Conservation (phyloP, 2,888 invertebrate genomes). For the Polymixis lichenea region DNA sequence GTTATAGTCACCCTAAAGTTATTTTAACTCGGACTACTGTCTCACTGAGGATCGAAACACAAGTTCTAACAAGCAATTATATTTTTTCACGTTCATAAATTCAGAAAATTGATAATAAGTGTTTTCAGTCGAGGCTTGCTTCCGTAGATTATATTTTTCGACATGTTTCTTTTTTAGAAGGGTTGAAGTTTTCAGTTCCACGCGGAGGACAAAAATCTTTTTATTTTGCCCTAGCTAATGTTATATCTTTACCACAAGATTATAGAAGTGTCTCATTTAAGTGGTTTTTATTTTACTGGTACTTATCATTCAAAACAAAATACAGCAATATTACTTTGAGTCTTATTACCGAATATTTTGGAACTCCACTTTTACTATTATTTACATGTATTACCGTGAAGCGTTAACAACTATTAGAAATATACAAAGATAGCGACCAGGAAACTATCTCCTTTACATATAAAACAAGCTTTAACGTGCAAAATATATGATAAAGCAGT, state of each 20-base stretch:
- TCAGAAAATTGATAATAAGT: conserved; percentile 14
- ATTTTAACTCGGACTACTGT: background rate
- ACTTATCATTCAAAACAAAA: background rate
- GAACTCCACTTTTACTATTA: background rate
- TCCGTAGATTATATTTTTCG: background rate
- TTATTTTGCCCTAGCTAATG: background rate
- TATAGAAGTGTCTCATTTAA: background rate
- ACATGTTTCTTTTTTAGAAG: background rate
- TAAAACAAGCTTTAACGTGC: background rate
- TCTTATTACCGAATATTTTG: background rate
- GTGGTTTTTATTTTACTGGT: too few relatives aligned
- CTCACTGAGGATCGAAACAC: background rate
- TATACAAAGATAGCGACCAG: background rate
- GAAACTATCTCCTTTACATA: background rate
- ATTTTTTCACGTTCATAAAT: conserved; percentile 29
- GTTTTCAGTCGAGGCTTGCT: background rate
- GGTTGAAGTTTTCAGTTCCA: background rate
- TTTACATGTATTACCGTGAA: background rate
- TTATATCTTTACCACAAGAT: background rate
- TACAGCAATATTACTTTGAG: background rate
- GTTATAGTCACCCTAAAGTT: background rate
- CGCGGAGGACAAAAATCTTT: background rate
- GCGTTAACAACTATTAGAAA: background rate
- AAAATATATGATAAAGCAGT: background rate
- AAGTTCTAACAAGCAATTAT: conserved; percentile 43